A percentile compares a stretch with the other conserved stretches of the same genome.
These are phyloP conservation scores for Epizoanthus scotinus DNA, from an alignment of 92 coral and sea anemone genomes.

Conservation along the genomic window DNA sequence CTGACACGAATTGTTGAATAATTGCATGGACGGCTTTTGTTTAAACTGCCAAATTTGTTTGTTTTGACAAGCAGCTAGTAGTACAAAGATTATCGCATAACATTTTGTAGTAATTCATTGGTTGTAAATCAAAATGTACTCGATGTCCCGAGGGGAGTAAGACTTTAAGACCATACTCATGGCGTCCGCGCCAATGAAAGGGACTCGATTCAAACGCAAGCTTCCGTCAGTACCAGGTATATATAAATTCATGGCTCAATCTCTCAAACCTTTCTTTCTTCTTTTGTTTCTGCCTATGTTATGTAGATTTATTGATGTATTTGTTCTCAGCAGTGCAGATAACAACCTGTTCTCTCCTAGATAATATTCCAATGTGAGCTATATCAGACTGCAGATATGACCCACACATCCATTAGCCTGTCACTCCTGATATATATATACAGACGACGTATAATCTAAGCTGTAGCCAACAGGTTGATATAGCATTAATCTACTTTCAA, in stretches of 20 bases:
- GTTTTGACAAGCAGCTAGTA: constrained; percentile 19
- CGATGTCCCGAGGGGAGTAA: background rate
- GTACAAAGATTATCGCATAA: constrained; percentile 24
- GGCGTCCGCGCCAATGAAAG: constrained; percentile 27
- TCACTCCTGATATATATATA: too few species aligned
- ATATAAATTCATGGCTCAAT: background rate
- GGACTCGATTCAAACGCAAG: constrained; percentile 3
- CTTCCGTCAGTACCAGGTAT: constrained; percentile 30
- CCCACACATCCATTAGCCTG: too few species aligned
- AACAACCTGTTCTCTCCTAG: too few species aligned
- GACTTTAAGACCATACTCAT: background rate
- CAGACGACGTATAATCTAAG: too few species aligned
- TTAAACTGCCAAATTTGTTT: constrained; percentile 38
- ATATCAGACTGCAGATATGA: too few species aligned
- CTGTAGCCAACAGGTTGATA: too few species aligned
- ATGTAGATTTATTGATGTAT: too few species aligned
- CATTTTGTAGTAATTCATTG: background rate
- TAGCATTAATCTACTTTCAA: too few species aligned
- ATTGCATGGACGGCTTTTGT: constrained; percentile 7
- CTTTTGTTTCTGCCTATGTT: too few species aligned
- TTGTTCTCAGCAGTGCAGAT: too few species aligned
- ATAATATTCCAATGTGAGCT: too few species aligned
- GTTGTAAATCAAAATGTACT: constrained; percentile 2
- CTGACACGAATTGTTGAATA: background rate
- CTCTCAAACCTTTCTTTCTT: too few species aligned